Evolutionary conservation across 1,140 invertebrate species (phyloP).

Genomic region (Microplitis mediator): DNA sequence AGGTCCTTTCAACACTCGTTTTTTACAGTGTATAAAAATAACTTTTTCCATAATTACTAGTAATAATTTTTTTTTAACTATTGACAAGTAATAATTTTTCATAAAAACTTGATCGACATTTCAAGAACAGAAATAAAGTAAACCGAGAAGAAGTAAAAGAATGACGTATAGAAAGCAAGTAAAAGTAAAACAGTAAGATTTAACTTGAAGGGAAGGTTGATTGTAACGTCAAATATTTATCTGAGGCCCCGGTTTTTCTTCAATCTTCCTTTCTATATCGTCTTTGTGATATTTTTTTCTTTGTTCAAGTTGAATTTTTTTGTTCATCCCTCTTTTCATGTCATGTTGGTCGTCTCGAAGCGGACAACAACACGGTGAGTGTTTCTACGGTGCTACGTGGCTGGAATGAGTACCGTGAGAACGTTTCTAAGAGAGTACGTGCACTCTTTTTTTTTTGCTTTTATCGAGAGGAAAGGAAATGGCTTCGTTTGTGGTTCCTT

Average conservation of each 20-base stretch:
- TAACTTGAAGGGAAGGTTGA: slow-evolving; percentile 12
- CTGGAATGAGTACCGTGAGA: slow-evolving; percentile 25
- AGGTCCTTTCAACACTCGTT: too few relatives aligned
- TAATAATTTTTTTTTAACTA: too few relatives aligned
- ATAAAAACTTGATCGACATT: too few relatives aligned
- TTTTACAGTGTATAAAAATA: too few relatives aligned
- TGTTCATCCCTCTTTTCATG: slow-evolving; percentile 5
- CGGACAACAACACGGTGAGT: slow-evolving; percentile 27
- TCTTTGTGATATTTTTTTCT: not conserved
- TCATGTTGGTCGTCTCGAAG: slow-evolving; percentile 15
- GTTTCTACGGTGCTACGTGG: slow-evolving; percentile 29
- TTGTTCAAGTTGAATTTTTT: slow-evolving; percentile 5
- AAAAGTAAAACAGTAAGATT: not conserved
- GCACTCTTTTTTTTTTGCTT: not conserved
- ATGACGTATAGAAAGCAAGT: not conserved
- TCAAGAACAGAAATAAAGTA: not conserved
- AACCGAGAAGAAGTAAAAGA: not conserved
- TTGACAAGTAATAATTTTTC: too few relatives aligned
- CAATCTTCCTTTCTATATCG: not conserved
- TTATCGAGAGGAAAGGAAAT: slow-evolving; percentile 8
- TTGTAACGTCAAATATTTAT: slow-evolving; percentile 26
- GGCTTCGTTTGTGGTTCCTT: not conserved
- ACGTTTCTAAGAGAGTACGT: slow-evolving; percentile 9
- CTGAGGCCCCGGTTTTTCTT: not conserved
- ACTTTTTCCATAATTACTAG: too few relatives aligned